A percentile compares a stretch with the other conserved stretches of the same genome.
Conservation (phyloP, 2,888 invertebrate genomes). For the Himalopsyche japonica region DNA sequence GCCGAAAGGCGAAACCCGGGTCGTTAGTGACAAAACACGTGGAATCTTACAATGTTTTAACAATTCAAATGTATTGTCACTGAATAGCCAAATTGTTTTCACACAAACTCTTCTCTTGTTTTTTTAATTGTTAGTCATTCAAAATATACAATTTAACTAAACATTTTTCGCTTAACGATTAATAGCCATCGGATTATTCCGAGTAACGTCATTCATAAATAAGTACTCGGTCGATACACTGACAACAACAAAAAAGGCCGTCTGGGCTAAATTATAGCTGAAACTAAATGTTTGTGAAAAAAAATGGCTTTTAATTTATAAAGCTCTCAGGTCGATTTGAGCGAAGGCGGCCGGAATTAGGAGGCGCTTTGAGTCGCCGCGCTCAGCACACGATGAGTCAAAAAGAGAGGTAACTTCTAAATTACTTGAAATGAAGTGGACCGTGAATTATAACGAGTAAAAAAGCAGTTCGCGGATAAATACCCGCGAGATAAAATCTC, state of each 20-base stretch:
- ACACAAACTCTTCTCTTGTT: too few species aligned
- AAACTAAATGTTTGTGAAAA: not conserved
- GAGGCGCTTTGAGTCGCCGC: not conserved
- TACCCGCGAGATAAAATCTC: not conserved
- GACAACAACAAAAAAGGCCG: not conserved
- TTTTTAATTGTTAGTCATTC: too few species aligned
- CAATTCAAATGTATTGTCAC: too few species aligned
- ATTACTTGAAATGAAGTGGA: constrained; percentile 16
- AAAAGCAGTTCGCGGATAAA: constrained; percentile 6
- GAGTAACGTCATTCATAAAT: not conserved
- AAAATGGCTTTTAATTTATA: not conserved
- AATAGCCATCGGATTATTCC: not conserved
- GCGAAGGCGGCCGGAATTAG: not conserved
- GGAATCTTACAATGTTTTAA: too few species aligned
- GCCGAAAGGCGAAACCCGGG: too few species aligned
- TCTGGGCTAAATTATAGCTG: not conserved
- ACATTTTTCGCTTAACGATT: too few species aligned
- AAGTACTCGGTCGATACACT: not conserved
- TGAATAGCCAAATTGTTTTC: too few species aligned
- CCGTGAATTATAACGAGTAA: constrained; percentile 10
- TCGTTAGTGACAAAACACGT: too few species aligned
- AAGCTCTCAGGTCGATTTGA: not conserved
- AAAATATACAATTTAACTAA: too few species aligned
- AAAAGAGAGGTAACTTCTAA: not conserved
- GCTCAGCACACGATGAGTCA: not conserved